Percentiles rank a stretch among this genome's conserved stretches.
Evolutionary conservation across 2,797 vertebrate genomes (phyloP).

Genomic region (Tapirus indicus): DNA sequence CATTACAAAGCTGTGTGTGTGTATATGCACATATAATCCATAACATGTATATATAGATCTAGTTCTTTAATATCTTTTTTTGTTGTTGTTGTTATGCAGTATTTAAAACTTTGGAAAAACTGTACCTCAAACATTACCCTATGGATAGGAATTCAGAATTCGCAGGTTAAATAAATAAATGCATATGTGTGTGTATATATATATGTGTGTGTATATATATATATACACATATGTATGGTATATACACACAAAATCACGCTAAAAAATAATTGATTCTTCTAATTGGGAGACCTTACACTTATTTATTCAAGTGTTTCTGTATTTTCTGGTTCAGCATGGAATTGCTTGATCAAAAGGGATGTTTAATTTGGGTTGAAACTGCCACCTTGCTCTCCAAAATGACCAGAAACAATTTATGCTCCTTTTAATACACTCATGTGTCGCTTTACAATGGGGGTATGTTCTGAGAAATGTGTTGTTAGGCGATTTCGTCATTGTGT

Average conservation of each 20-base stretch:
- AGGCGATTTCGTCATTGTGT: too few relatives aligned
- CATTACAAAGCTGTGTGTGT: background rate
- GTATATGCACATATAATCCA: accelerated
- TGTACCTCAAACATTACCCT: background rate
- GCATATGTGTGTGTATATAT: too few relatives aligned
- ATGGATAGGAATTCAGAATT: background rate
- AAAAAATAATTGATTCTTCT: background rate
- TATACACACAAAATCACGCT: background rate
- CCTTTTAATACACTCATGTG: background rate
- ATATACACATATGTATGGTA: background rate
- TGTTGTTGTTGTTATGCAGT: background rate
- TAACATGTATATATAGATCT: background rate
- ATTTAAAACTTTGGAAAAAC: conserved; percentile 25
- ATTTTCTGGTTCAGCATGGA: conserved; percentile 33
- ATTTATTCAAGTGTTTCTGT: background rate
- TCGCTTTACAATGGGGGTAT: too few relatives aligned
- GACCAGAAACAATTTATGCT: background rate
- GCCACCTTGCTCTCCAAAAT: background rate
- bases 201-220: background rate
- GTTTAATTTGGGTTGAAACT: background rate
- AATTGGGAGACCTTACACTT: background rate
- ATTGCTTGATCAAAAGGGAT: background rate
- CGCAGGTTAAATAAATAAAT: background rate
- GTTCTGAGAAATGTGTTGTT: too few relatives aligned
- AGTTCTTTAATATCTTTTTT: background rate